These are phyloP conservation scores for Coregonus clupeaformis DNA, from an alignment of 2,113 vertebrate species.

Conservation along the genomic window DNA sequence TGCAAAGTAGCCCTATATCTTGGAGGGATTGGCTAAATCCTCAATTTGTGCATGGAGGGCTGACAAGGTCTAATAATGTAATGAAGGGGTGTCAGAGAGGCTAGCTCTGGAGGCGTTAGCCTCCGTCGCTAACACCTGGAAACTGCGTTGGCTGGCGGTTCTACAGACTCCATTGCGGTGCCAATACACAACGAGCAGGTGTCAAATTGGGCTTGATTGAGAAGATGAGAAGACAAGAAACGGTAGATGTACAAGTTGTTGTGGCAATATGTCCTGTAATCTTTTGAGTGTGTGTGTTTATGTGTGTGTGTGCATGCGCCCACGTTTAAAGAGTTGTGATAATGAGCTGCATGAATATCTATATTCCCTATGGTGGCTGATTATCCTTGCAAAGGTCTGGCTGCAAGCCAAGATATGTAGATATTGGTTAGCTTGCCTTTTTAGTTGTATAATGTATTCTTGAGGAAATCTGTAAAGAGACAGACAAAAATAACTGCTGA, in stretches of 20 bases:
- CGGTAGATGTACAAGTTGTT: conserved; percentile 46
- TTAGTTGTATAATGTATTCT: conserved; percentile 47
- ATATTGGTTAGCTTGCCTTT: conserved; percentile 40
- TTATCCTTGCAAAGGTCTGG: conserved; percentile 55
- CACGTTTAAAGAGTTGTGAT: conserved; percentile 6
- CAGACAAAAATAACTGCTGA: conserved; percentile 49
- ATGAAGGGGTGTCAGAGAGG: conserved; percentile 60
- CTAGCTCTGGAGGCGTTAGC: conserved; percentile 10
- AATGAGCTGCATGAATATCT: conserved; percentile 42
- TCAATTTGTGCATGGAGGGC: conserved; percentile 58
- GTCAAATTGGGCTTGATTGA: conserved; percentile 61
- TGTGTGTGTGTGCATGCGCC: neutral
- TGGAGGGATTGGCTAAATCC: conserved; percentile 60
- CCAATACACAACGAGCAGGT: conserved; percentile 49
- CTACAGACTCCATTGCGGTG: conserved; percentile 18
- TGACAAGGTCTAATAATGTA: conserved; percentile 70
- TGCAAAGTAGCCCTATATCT: conserved; percentile 65
- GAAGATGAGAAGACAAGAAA: conserved; percentile 49
- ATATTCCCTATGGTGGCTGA: conserved; percentile 48
- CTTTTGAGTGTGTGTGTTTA: neutral
- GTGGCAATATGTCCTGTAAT: conserved; percentile 17
- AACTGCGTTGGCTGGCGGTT: neutral
- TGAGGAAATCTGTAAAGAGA: too few species aligned
- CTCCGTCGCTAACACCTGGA: conserved; percentile 38
- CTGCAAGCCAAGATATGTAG: conserved; percentile 48